Conservation (phyloP, 1,140 invertebrate species). For the Calliopsis andreniformis region DNA sequence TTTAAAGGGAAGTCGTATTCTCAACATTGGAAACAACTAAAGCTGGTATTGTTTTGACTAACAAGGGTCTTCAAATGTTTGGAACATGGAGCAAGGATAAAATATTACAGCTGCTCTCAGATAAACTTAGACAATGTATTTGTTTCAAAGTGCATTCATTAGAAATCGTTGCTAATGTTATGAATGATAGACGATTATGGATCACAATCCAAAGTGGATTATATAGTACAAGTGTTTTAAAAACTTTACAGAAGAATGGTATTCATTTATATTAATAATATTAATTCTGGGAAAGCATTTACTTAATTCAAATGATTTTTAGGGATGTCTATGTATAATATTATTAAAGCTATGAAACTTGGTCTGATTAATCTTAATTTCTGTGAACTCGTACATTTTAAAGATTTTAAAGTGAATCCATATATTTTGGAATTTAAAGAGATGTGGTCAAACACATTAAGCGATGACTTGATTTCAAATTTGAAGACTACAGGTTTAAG, state of each 20-base stretch:
- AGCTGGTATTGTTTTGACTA: constrained; percentile 39
- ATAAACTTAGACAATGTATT: constrained; percentile 26
- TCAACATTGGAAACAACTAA: constrained; percentile 4
- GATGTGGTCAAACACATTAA: constrained; percentile 23
- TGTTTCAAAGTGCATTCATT: background rate
- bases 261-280: background rate
- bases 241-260: constrained; percentile 48
- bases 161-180: background rate
- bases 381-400: constrained; percentile 49
- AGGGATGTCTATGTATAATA: constrained; percentile 49
- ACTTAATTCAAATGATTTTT: constrained; percentile 34
- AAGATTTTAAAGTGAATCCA: constrained; percentile 33
- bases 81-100: constrained; percentile 42
- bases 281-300: background rate
- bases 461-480: constrained; percentile 50
- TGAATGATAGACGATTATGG: constrained; percentile 15
- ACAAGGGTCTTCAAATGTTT: constrained; percentile 50
- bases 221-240: constrained; percentile 50
- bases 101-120: constrained; percentile 27
- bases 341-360: constrained; percentile 64
- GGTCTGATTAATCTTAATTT: constrained; percentile 50
- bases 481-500: constrained; percentile 41
- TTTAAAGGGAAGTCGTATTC: too few species aligned
- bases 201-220: constrained; percentile 54
- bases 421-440: constrained; percentile 16